phyloP scores from a whole-genome alignment of 2,888 invertebrate species.

The Mechanitis messenoides region DNA sequence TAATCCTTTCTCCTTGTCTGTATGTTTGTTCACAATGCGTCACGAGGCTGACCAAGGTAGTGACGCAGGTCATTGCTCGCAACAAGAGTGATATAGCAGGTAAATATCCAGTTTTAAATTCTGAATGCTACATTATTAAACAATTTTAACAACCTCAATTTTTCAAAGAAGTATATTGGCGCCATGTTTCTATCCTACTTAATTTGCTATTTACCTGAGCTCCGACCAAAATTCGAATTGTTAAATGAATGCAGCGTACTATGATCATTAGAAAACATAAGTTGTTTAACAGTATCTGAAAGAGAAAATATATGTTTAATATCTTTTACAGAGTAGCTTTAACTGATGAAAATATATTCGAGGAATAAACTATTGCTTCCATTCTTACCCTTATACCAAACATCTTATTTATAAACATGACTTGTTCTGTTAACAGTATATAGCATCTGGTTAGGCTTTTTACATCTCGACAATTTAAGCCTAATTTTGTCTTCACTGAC shows the following conservation, averaged over 20 bases:
- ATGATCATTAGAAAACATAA: constrained; percentile 56
- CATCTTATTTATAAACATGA: constrained; percentile 53
- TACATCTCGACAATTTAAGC: constrained; percentile 31
- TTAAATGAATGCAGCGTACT: constrained; percentile 51
- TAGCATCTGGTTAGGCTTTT: constrained; percentile 51
- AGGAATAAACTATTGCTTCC: no score
- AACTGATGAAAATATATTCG: no score
- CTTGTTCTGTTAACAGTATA: constrained; percentile 53
- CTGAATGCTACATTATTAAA: constrained; percentile 36
- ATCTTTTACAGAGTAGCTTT: background rate
- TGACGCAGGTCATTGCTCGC: constrained; percentile 44
- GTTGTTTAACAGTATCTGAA: constrained; percentile 57
- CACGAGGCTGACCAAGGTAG: constrained; percentile 44
- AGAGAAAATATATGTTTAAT: constrained; percentile 20
- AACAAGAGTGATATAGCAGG: constrained; percentile 45
- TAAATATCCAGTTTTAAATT: constrained; percentile 36
- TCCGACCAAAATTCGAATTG: constrained; percentile 46
- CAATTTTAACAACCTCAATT: background rate
- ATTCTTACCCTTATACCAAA: constrained; percentile 57
- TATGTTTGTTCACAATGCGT: constrained; percentile 46
- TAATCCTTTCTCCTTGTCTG: constrained; percentile 43
- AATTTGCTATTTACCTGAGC: constrained; percentile 42
- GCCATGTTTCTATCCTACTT: no score
- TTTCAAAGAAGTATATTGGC: no score
- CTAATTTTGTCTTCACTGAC: background rate